phyloP scores from a whole-genome alignment of 2,888 invertebrate species.

The Polydrusus tereticollis region DNA sequence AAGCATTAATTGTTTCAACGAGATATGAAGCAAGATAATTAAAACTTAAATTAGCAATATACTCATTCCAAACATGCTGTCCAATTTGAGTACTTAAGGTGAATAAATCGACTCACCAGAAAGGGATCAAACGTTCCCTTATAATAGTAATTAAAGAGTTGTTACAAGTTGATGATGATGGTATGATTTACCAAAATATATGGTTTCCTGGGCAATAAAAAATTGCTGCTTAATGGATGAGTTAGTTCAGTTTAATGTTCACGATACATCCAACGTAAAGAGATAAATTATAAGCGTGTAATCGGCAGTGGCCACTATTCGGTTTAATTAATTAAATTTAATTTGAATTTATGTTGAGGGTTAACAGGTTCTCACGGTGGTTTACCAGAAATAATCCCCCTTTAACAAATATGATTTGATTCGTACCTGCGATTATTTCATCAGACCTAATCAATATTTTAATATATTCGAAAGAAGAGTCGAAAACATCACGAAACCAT shows the following conservation, averaged over 20 bases:
- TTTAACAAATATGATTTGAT: slow-evolving; percentile 50
- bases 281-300: slow-evolving; percentile 48
- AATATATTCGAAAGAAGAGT: slow-evolving; percentile 56
- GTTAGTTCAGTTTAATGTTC: slow-evolving; percentile 33
- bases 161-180: slow-evolving; percentile 13
- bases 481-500: slow-evolving; percentile 55
- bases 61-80: not conserved
- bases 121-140: not conserved
- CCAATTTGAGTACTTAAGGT: not conserved
- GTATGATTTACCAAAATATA: slow-evolving; percentile 38
- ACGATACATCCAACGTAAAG: slow-evolving; percentile 30
- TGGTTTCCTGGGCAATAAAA: slow-evolving; percentile 29
- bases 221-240: slow-evolving; percentile 41
- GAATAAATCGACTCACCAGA: not conserved
- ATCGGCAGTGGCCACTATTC: slow-evolving; percentile 45
- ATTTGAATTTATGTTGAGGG: slow-evolving; percentile 51
- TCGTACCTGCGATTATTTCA: slow-evolving; percentile 54
- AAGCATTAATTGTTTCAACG: too few relatives aligned
- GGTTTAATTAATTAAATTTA: slow-evolving; percentile 51
- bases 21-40: too few relatives aligned
- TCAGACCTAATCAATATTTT: slow-evolving; percentile 54
- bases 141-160: slow-evolving; percentile 1
- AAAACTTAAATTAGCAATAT: too few relatives aligned
- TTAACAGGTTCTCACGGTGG: slow-evolving; percentile 51
- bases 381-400: slow-evolving; percentile 51